Evolutionary conservation across 35 echinoderm and acorn worm genomes (phyloP).

Genomic region (Antedon bifida): DNA sequence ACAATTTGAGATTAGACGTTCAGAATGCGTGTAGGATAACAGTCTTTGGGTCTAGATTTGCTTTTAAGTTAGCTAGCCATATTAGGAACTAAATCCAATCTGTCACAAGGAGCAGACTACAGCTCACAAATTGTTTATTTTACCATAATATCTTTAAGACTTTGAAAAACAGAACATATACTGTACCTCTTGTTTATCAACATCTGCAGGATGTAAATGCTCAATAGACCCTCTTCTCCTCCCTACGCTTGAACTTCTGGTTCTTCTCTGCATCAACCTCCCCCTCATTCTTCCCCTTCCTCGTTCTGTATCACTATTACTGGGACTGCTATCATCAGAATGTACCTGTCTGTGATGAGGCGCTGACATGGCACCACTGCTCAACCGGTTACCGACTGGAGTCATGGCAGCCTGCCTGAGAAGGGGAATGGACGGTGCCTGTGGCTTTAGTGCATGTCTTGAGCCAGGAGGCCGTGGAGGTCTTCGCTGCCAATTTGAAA

Average conservation of each 20-base stretch:
- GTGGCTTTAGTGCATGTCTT: conserved; percentile 4
- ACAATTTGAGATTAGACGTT: neutral
- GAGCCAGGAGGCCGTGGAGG: neutral
- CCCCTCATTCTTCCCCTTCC: neutral
- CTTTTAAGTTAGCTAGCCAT: neutral
- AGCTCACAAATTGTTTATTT: too few species aligned
- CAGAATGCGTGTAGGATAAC: too few species aligned
- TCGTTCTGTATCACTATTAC: conserved; percentile 18
- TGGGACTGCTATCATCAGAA: conserved; percentile 4
- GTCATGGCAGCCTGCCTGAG: conserved; percentile 39
- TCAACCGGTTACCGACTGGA: conserved; percentile 17
- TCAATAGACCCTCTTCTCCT: conserved; percentile 18
- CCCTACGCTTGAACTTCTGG: conserved; percentile 32
- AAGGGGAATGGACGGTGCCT: conserved; percentile 45
- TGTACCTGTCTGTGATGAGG: neutral
- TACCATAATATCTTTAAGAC: too few species aligned
- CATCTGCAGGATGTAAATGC: conserved; percentile 11
- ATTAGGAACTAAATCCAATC: too few species aligned
- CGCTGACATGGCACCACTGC: conserved; percentile 22
- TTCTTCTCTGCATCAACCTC: conserved; percentile 1
- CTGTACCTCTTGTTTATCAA: conserved; percentile 30
- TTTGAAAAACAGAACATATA: too few species aligned
- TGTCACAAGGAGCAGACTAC: too few species aligned
- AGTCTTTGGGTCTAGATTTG: neutral
- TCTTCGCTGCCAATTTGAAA: neutral